Percentiles rank a stretch among this genome's conserved stretches.
These are phyloP conservation scores for Drosophila meridionalis DNA, from an alignment of 2,888 invertebrate genomes.

Conservation along the genomic window DNA sequence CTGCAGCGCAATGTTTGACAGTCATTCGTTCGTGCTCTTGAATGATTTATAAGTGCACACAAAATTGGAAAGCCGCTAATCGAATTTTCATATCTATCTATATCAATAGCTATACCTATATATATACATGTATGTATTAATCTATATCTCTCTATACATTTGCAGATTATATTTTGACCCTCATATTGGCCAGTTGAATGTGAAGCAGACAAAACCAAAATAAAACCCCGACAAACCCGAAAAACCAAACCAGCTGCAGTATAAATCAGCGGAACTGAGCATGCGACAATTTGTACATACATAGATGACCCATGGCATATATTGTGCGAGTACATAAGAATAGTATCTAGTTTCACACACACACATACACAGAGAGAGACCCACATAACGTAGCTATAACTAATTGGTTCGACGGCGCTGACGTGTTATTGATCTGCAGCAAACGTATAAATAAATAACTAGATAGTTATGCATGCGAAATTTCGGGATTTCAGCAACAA, in stretches of 20 bases:
- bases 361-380: conserved; percentile 8
- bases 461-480: conserved; percentile 44
- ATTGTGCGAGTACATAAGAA: conserved; percentile 28
- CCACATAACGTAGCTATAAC: conserved; percentile 41
- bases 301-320: conserved; percentile 37
- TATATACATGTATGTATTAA: neutral
- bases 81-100: conserved; percentile 65
- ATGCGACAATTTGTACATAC: conserved; percentile 69
- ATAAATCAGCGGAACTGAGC: conserved; percentile 65
- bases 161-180: conserved; percentile 68
- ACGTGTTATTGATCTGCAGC: conserved; percentile 50
- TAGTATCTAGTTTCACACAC: conserved; percentile 27
- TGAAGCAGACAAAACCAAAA: conserved; percentile 28
- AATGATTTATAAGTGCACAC: conserved; percentile 50
- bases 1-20: conserved; percentile 15
- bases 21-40: conserved; percentile 32
- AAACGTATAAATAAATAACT: conserved; percentile 45
- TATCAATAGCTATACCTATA: neutral
- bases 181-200: conserved; percentile 61
- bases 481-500: conserved; percentile 45
- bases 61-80: conserved; percentile 61
- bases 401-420: conserved; percentile 43
- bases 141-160: conserved; percentile 40
- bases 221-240: conserved; percentile 19
- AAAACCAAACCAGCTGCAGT: conserved; percentile 45